Evolutionary conservation across 2,797 vertebrate genomes (phyloP).

Genomic region (Morelia viridis): DNA sequence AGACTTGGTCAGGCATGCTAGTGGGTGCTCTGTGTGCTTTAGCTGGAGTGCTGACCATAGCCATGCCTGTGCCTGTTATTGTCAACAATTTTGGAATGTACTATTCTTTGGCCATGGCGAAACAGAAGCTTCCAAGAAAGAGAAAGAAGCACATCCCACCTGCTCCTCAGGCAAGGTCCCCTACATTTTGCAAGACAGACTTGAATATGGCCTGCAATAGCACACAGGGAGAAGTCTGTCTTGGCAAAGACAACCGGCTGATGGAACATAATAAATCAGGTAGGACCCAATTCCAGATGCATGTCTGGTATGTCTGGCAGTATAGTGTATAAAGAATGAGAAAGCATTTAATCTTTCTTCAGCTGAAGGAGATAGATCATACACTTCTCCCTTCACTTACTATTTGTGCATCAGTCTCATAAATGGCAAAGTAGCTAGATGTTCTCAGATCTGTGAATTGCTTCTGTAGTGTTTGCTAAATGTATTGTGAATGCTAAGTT

Average conservation of each 20-base stretch:
- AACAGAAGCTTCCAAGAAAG: slow-evolving; percentile 96
- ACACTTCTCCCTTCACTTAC: slow-evolving; percentile 56
- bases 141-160: slow-evolving; percentile 97
- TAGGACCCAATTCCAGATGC: slow-evolving; percentile 76
- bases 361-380: slow-evolving; percentile 61
- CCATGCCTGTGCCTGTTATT: slow-evolving; percentile 98
- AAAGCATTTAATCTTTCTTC: slow-evolving; percentile 65
- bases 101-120: slow-evolving; percentile 98
- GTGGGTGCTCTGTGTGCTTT: slow-evolving; percentile 97
- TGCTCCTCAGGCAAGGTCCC: slow-evolving; percentile 85
- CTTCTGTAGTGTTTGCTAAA: slow-evolving; percentile 73
- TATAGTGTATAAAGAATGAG: slow-evolving; percentile 43
- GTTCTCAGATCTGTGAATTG: slow-evolving; percentile 66
- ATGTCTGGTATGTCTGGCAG: slow-evolving; percentile 67
- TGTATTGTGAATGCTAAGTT: slow-evolving; percentile 68
- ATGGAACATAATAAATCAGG: slow-evolving; percentile 92
- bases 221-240: slow-evolving; percentile 87
- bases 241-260: slow-evolving; percentile 84
- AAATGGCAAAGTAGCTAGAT: slow-evolving; percentile 59
- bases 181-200: slow-evolving; percentile 91
- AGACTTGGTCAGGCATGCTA: slow-evolving; percentile 98
- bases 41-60: slow-evolving; percentile 96
- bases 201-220: slow-evolving; percentile 92
- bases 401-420: slow-evolving; percentile 62
- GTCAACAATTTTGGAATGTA: slow-evolving; percentile 99